Evolutionary conservation across 2,888 invertebrate genomes (phyloP).

Genomic region (Bimastos eiseni): DNA sequence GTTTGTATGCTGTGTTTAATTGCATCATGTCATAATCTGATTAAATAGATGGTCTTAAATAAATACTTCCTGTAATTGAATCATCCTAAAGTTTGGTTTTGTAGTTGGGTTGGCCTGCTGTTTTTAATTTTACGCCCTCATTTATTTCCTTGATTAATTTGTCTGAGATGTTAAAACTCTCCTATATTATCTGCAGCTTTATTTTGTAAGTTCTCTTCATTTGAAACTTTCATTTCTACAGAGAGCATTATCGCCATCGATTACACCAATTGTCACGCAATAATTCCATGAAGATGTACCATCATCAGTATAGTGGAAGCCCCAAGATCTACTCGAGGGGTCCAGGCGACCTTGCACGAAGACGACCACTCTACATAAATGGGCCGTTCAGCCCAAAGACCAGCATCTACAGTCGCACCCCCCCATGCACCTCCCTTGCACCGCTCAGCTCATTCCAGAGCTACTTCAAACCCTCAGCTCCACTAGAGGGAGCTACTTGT

Average conservation of each 20-base stretch:
- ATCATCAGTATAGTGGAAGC: slow-evolving; percentile 35
- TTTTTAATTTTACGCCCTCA: not conserved
- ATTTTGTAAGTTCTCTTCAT: not conserved
- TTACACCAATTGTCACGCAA: slow-evolving; percentile 59
- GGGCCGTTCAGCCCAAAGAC: slow-evolving; percentile 8
- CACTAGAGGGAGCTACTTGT: not conserved
- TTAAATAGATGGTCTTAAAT: not conserved
- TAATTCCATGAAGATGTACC: slow-evolving; percentile 71
- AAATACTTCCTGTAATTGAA: not conserved
- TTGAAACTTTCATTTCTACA: not conserved
- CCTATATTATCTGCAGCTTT: not conserved
- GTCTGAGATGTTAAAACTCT: not conserved
- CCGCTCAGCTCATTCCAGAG: slow-evolving; percentile 20
- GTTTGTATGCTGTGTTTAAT: not conserved
- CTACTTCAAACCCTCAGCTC: not conserved
- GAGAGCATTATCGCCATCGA: slow-evolving; percentile 16
- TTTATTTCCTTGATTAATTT: not conserved
- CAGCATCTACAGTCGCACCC: not conserved
- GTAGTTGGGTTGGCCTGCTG: not conserved
- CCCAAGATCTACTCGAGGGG: not conserved
- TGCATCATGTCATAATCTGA: not conserved
- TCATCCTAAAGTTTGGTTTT: not conserved
- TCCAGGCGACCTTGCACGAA: not conserved
- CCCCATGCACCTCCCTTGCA: not conserved
- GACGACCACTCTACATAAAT: slow-evolving; percentile 1